Base-by-base conservation (phyloP, 2,888 invertebrate species). In the Didymodactylos carnosus region DNA sequence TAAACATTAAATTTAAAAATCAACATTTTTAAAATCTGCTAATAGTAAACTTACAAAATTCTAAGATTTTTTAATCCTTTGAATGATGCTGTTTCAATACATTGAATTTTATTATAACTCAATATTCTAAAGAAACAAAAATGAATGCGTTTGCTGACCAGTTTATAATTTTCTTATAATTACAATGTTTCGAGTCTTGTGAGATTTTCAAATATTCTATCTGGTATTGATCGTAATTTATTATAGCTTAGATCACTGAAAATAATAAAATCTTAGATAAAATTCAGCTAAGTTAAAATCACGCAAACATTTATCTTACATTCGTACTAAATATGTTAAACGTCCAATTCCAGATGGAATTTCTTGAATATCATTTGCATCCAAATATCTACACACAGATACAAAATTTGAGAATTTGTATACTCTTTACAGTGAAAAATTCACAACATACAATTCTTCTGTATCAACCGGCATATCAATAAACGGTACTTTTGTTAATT, bases 31-130 rank as follows among this genome's bases (percentile, higher is more conserved):
- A 4, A 23, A 16, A 40, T 49, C 23, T 53, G 14, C 29, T 14
- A 23, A 7, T 7, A 10, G 35, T 27, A 71, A 76, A 86, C 88
- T 87, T 84, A 88, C 87, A 91, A 85, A 76, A 90, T 92, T 76
- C 94, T 87, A 7, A 98, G 87, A 76, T 91, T 89, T 76, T 88
- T 89, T 70, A 99, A 86, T 1, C 94, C 95, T 75, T 89, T 87
- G 75, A 99, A 87, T 1, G 94, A 91, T 80, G 90, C 89, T 51
- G 89, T 87, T 85, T 95, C 90, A 35, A 98, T 89, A 82, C 98
- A 99, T 84, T 94, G 90, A 69, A 98, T 86, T 80, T 89, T 89
- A 83, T 98, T 99, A 85, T 94, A 97, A 80, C 94, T 95, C 77
- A 98, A 89, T 76, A 98, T 95, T 76, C 90, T 90, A 84, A 39